A percentile compares a stretch with the other conserved stretches of the same genome.
These are phyloP conservation scores for Tonatia bakeri DNA, from an alignment of 2,113 vertebrate genomes.

Conservation along the genomic window DNA sequence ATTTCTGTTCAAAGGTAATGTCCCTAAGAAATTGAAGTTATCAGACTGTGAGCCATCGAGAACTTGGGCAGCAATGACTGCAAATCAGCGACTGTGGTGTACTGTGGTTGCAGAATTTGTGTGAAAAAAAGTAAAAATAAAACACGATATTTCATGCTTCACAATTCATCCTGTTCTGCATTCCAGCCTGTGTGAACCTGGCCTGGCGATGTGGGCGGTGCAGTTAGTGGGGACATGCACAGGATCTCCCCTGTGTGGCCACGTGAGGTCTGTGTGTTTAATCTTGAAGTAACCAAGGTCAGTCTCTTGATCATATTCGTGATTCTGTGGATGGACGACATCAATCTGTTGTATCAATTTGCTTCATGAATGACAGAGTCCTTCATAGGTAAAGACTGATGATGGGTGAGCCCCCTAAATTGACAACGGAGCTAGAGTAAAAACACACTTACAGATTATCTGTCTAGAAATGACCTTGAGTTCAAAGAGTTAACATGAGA, in stretches of 20 bases:
- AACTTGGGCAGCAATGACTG: not conserved
- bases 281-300: not conserved
- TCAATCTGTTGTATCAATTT: not conserved
- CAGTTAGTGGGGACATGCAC: not conserved
- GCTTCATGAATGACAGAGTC: not conserved
- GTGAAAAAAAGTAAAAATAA: not conserved
- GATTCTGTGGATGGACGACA: not conserved
- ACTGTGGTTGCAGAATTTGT: not conserved
- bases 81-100: not conserved
- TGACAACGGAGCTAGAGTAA: not conserved
- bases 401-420: not conserved
- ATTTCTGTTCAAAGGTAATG: not conserved
- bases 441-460: not conserved
- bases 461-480: constrained; percentile 50
- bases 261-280: not conserved
- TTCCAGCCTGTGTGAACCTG: not conserved
- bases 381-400: not conserved
- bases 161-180: not conserved
- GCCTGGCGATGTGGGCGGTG: not conserved
- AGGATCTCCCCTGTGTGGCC: not conserved
- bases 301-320: constrained; percentile 24
- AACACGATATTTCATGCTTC: not conserved
- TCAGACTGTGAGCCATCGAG: not conserved
- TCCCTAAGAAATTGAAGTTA: not conserved
- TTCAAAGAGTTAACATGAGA: constrained; percentile 43